phyloP scores from a whole-genome alignment of 2,113 vertebrate genomes.

The Gnathonemus echidnorhynchus region DNA sequence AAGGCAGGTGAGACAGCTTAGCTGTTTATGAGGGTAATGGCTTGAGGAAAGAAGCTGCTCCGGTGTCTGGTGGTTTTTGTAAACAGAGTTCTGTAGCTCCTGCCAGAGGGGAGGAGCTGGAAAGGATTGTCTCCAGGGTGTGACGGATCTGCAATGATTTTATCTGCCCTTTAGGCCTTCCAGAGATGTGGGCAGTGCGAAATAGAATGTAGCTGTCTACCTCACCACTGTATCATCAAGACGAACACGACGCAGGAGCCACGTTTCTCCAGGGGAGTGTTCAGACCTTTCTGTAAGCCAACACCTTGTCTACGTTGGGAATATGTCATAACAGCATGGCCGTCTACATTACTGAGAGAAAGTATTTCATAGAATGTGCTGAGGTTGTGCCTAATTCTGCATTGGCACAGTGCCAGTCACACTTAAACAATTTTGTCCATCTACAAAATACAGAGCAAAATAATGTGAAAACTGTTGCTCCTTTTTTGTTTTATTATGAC shows the following conservation, averaged over 20 bases:
- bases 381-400: neutral
- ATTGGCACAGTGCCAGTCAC: neutral
- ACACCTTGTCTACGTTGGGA: neutral
- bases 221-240: neutral
- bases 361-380: neutral
- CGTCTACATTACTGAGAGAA: neutral
- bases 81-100: no score
- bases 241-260: neutral
- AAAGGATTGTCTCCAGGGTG: no score
- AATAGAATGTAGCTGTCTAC: no score
- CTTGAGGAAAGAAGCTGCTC: no score
- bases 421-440: neutral
- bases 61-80: no score
- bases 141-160: no score
- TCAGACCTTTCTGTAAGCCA: neutral
- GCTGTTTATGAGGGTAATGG: no score
- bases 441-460: neutral
- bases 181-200: no score
- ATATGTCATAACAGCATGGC: neutral
- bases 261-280: neutral
- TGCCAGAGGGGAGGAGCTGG: no score
- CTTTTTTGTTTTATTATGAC: no score
- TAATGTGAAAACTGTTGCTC: neutral
- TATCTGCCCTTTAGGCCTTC: neutral
- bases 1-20: no score